These are phyloP conservation scores for Dyspetes luteomarginatus DNA, from an alignment of 2,888 invertebrate genomes.

Conservation along the genomic window DNA sequence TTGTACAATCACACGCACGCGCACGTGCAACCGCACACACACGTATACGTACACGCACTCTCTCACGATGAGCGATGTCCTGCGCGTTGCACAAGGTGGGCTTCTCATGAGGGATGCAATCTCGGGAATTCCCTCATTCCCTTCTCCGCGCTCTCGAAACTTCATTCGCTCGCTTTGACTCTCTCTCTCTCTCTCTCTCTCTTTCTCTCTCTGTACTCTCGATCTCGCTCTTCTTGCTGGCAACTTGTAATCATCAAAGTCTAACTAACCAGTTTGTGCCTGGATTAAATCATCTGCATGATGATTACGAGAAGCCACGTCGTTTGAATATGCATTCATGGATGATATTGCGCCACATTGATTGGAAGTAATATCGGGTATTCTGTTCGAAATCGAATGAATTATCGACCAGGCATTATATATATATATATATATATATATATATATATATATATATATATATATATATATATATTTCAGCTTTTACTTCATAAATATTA, in stretches of 20 bases:
- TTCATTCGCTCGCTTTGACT: conserved; percentile 33
- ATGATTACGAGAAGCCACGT: background rate
- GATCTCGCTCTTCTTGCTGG: background rate
- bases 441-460: too few relatives aligned
- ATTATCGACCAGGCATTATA: background rate
- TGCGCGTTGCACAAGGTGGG: conserved; percentile 9
- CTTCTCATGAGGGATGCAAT: conserved; percentile 5
- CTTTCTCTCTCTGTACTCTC: background rate
- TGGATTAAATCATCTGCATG: conserved; percentile 14
- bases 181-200: background rate
- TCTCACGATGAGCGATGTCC: background rate
- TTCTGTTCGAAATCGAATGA: background rate
- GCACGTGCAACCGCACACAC: background rate
- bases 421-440: background rate
- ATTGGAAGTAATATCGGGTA: background rate
- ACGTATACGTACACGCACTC: background rate
- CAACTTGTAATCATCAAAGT: conserved; percentile 12
- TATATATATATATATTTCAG: too few relatives aligned
- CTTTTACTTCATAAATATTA: too few relatives aligned
- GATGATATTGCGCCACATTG: background rate
- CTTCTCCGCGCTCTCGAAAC: conserved; percentile 2
- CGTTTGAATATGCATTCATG: background rate
- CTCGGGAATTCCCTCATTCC: background rate
- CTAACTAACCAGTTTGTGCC: conserved; percentile 10
- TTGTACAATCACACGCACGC: background rate